Base-by-base conservation (phyloP, 2,888 invertebrate genomes). In the Chironomus riparius region DNA sequence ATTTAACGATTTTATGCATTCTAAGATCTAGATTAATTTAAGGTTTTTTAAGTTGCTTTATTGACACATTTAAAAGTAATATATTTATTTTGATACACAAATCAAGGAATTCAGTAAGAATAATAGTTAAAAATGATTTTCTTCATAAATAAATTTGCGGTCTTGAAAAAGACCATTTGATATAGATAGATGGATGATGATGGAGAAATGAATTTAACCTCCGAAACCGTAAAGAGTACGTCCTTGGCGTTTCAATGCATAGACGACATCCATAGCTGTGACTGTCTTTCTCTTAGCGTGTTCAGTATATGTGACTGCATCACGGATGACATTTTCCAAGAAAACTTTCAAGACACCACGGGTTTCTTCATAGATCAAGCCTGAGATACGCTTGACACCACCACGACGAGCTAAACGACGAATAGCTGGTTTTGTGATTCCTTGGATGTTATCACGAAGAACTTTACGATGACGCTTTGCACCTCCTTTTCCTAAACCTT, bases 251-350 rank as follows among this genome's bases (percentile, higher is more conserved):
- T 94, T 93, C 80, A 93, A 83, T n/a, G 92, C 92, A 81, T 93
- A 94, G 70, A 94, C 92, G 12, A 94, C 91, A 79, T 94, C 93
- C 93, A 94, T 93, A 15, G 93, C 92, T 0, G 93, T 94, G 68
- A 94, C 93, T 1, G 93, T 94, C 85, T 94, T 94, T 79, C 93
- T 86, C 84, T 94, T 94, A 48, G 50, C 50, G 50, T 50, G 50
- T 50, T 50, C 50, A 50, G 50, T 50, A 4, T 50, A 50, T 15
- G 50, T 50, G 50, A 50, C 50, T 50, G 50, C 50, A 50, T 50
- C 50, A 50, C 50, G 50, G n/a, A 50, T 50, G 50, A 50, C 50
- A 50, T 50, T 50, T 50, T 50, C 50, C 50, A 50, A 50, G 50
- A 50, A 50, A n/a, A 50, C 50, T n/a, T 50, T 50, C 50, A 50